A percentile compares a stretch with the other conserved stretches of the same genome.
These are phyloP conservation scores for Bufo gargarizans DNA, from an alignment of 2,113 vertebrate species.

Conservation along the genomic window DNA sequence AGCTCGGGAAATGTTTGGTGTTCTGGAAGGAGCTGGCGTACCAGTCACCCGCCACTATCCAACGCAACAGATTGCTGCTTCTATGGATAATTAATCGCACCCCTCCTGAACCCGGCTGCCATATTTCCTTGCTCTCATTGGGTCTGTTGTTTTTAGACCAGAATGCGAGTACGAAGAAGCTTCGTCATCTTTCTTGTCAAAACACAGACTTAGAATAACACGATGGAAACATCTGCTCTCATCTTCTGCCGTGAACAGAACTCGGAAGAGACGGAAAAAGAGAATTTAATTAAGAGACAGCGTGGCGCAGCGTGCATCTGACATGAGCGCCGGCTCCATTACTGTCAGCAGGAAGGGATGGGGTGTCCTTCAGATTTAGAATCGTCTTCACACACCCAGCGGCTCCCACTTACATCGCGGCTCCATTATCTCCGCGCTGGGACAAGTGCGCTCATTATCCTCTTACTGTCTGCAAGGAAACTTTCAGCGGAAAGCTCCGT, in stretches of 20 bases:
- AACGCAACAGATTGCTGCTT: conserved; percentile 54
- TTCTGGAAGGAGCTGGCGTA: conserved; percentile 22
- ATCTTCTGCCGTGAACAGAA: conserved; percentile 63
- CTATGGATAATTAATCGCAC: conserved; percentile 41
- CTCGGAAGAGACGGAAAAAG: conserved; percentile 32
- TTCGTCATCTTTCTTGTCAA: conserved; percentile 65
- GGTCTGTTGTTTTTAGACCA: conserved; percentile 63
- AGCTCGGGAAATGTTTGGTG: background rate
- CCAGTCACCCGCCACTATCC: conserved; percentile 37
- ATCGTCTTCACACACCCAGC: background rate
- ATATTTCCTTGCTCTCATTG: conserved; percentile 60
- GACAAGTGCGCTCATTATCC: conserved; percentile 19
- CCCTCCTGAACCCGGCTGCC: conserved; percentile 50
- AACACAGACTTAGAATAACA: conserved; percentile 62
- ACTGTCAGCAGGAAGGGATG: background rate
- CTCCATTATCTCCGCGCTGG: background rate
- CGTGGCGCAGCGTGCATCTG: conserved; percentile 6
- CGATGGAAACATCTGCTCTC: conserved; percentile 63
- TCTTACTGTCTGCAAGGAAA: conserved; percentile 21
- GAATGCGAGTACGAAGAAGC: conserved; percentile 57
- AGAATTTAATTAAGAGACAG: conserved; percentile 55
- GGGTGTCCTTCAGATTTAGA: background rate
- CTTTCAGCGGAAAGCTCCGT: background rate
- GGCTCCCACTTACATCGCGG: background rate
- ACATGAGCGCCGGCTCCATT: background rate